Evolutionary conservation across 1,140 invertebrate genomes (phyloP).

Genomic region (Gerris buenoi): DNA sequence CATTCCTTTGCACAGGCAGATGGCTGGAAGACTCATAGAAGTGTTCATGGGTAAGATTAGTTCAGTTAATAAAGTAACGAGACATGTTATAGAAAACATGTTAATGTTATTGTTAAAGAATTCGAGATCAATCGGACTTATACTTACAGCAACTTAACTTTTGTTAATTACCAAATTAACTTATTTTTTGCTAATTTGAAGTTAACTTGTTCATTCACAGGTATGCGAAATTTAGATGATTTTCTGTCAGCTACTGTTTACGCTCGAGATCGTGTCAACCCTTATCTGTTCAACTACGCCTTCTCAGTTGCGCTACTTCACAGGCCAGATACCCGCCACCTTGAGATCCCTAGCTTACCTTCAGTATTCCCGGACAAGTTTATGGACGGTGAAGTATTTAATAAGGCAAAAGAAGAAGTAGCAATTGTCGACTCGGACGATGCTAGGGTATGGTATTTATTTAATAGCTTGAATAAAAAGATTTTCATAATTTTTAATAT

Average conservation of each 20-base stretch:
- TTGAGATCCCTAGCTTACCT: slow-evolving; percentile 25
- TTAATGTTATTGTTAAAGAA: no score
- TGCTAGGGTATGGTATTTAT: background rate
- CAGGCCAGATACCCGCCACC: slow-evolving; percentile 21
- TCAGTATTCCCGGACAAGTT: slow-evolving; percentile 26
- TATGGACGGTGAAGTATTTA: slow-evolving; percentile 14
- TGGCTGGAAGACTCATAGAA: slow-evolving; percentile 51
- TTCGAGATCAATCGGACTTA: no score
- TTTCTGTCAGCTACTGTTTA: slow-evolving; percentile 27
- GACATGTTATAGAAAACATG: no score
- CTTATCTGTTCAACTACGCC: slow-evolving; percentile 31
- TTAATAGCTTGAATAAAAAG: no score
- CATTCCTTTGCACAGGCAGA: slow-evolving; percentile 48
- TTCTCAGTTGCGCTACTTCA: slow-evolving; percentile 30
- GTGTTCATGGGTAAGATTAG: slow-evolving; percentile 54
- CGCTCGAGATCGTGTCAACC: slow-evolving; percentile 28
- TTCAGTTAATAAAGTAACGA: no score
- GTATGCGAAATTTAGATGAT: slow-evolving; percentile 20
- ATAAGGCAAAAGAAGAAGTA: slow-evolving; percentile 5
- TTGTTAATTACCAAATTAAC: no score
- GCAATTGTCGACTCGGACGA: slow-evolving; percentile 27
- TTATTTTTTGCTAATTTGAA: no score
- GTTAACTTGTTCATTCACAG: slow-evolving; percentile 2
- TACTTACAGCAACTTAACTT: no score
- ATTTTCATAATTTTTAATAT: no score